Evolutionary conservation across 2,113 vertebrate genomes (phyloP), one percentile per base, ranked within the genome.

Genomic region (Pardalotus punctatus): DNA sequence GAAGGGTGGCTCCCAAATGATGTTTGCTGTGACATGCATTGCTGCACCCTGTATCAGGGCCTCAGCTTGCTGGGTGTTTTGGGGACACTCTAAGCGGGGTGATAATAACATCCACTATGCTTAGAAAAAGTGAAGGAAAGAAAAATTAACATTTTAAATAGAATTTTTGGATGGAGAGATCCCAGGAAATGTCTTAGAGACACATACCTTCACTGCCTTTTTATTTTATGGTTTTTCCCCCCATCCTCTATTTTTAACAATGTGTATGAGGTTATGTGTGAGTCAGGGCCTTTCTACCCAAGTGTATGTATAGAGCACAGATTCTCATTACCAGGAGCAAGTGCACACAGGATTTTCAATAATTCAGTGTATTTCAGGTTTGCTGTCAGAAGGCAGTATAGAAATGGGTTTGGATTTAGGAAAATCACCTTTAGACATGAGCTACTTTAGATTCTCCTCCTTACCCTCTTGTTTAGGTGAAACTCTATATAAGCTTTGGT

Each of bases 171-270:
- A 6, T 58, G 29, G 47, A 70, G 27, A 57, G 3, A 45, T 66
- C 16, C 5, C 21, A 25, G 47, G 33, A 88, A 56, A 70, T 51
- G 1, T 42, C 35, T 66, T 38, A 7, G 15, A 74, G 12, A 31
- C 6, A 17, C 16, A 23, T 23, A 17, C 10, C 16, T 56, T n/a
- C 62, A 22, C 29, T 28, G n/a, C 12, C 42, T 47, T 9, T 0
- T 61, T 35, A 56, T 53, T 45, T 58, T 23, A 20, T 20, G 15
- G 0, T 16, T 43, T 31, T 42, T n/a, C 2, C 0, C 1, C 8
- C 8, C 7, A 28, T 10, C 36, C n/a, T 43, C 7, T 12, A 1
- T 65, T 83, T 72, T 50, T 42, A 51, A 25, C 54, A 81, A 31
- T 16, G 2, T 12, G 2, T 35, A 28, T 61, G 40, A 70, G 27